Evolutionary conservation across 2,797 vertebrate genomes (phyloP).

Genomic region (Acanthurus lineatus): DNA sequence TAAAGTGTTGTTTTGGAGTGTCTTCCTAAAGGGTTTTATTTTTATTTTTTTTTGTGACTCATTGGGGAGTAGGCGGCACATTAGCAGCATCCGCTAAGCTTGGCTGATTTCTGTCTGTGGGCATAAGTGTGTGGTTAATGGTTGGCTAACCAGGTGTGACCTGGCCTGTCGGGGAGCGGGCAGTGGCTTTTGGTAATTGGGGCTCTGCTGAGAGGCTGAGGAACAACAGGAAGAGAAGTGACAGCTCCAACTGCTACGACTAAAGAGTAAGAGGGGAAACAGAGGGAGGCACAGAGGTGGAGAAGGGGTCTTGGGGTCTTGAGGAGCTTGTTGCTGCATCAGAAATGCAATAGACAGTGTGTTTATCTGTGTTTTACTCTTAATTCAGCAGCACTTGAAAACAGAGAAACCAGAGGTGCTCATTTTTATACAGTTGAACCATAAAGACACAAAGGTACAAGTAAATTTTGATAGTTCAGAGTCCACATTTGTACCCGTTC

Average conservation of each 20-base stretch:
- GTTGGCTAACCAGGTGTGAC: constrained; percentile 60
- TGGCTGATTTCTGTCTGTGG: constrained; percentile 46
- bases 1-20: not conserved
- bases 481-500: not conserved
- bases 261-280: constrained; percentile 33
- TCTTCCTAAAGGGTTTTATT: constrained; percentile 7
- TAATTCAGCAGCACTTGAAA: not conserved
- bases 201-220: constrained; percentile 67
- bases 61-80: constrained; percentile 43
- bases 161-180: constrained; percentile 43
- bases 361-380: not conserved
- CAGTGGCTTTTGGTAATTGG: constrained; percentile 69
- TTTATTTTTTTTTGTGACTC: constrained; percentile 18
- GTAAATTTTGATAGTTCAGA: not conserved
- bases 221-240: constrained; percentile 73
- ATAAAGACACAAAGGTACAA: not conserved
- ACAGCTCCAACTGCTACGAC: constrained; percentile 64
- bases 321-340: constrained; percentile 15
- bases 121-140: constrained; percentile 53
- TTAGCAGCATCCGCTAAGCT: constrained; percentile 49
- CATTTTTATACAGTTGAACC: not conserved
- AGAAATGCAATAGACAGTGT: constrained; percentile 12
- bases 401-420: not conserved
- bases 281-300: constrained; percentile 12
- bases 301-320: not conserved